A percentile compares a stretch with the other conserved stretches of the same genome.
These are phyloP conservation scores for Eublepharis macularius DNA, from an alignment of 2,113 vertebrate species.

Conservation along the genomic window DNA sequence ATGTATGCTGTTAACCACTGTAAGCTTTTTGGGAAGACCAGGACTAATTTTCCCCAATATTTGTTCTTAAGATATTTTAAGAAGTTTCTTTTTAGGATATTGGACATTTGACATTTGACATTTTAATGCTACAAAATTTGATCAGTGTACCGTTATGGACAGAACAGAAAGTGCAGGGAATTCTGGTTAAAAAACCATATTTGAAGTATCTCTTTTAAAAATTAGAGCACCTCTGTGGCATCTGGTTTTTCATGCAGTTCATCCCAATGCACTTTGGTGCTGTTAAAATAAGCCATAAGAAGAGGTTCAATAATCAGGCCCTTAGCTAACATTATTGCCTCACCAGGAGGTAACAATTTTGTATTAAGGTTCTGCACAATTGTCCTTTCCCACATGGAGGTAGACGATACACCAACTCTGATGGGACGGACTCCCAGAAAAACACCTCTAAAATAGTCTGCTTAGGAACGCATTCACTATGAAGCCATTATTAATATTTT, in stretches of 20 bases:
- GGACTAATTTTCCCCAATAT: too few species aligned
- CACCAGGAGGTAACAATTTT: too few species aligned
- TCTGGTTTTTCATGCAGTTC: too few species aligned
- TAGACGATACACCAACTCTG: background rate
- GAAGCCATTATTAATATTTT: constrained; percentile 68
- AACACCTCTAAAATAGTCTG: background rate
- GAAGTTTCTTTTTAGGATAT: background rate
- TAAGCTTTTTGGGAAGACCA: too few species aligned
- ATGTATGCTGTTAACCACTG: too few species aligned
- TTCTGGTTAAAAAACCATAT: constrained; percentile 19
- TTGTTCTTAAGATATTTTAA: too few species aligned
- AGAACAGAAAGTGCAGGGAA: constrained; percentile 36
- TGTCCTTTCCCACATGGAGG: too few species aligned
- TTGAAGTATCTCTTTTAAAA: too few species aligned
- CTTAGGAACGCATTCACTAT: constrained; percentile 47
- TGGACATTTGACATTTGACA: constrained; percentile 31
- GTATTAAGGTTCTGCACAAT: too few species aligned
- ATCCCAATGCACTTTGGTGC: background rate
- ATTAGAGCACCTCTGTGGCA: constrained; percentile 11
- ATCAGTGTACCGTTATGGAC: constrained; percentile 26
- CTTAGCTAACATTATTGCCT: too few species aligned
- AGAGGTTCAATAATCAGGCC: too few species aligned
- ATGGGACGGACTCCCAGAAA: background rate
- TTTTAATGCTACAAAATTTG: constrained; percentile 61
- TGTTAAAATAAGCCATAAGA: too few species aligned